These are phyloP conservation scores for Platysternon megacephalum DNA, from an alignment of 2,113 vertebrate genomes.

Conservation along the genomic window DNA sequence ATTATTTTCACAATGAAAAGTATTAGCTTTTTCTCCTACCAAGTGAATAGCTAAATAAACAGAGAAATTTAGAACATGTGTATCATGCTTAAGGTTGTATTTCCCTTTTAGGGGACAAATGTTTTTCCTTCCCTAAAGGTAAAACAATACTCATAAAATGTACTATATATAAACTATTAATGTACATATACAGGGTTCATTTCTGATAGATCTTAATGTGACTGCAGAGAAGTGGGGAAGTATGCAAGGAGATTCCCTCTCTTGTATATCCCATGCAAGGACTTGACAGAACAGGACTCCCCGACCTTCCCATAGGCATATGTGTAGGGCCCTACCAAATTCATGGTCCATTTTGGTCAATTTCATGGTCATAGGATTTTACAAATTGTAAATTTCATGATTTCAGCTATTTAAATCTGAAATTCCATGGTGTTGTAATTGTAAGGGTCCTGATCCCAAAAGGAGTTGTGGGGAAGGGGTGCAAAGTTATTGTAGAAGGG, in stretches of 20 bases:
- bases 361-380: too few relatives aligned
- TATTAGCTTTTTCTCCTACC: not conserved
- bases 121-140: not conserved
- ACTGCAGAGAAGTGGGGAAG: accelerated
- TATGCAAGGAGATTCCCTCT: not conserved
- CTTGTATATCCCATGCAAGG: not conserved
- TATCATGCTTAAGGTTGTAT: not conserved
- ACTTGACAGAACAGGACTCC: not conserved
- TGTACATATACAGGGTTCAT: not conserved
- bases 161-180: not conserved
- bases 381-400: too few relatives aligned
- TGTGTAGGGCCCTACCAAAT: too few relatives aligned
- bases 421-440: too few relatives aligned
- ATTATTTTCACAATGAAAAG: not conserved
- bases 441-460: too few relatives aligned
- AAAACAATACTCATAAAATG: not conserved
- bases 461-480: too few relatives aligned
- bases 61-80: accelerated
- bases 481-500: too few relatives aligned
- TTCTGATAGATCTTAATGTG: not conserved
- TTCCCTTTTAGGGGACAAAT: not conserved
- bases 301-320: not conserved
- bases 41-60: not conserved
- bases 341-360: too few relatives aligned
- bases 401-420: too few relatives aligned